Evolutionary conservation across 30 jellyfish, hydroid and myxozoan species (phyloP).

Genomic region (Aurelia sp.): DNA sequence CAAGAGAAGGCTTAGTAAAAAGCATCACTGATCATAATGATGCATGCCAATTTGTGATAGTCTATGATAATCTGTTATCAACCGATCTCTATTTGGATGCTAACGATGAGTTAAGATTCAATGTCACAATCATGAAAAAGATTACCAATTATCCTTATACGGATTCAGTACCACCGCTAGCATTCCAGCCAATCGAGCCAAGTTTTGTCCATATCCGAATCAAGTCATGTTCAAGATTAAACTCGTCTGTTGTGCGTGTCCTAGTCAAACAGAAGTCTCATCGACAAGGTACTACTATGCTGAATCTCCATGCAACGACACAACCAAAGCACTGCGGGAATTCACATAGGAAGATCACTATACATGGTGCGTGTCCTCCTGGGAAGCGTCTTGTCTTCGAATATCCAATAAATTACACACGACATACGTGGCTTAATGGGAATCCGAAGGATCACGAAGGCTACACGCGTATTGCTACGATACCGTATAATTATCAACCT

Average conservation of each 20-base stretch:
- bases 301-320: constrained; percentile 24
- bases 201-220: constrained; percentile 1
- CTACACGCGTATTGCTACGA: constrained; percentile 53
- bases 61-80: constrained; percentile 3
- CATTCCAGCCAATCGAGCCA: constrained; percentile 47
- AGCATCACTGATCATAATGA: background rate
- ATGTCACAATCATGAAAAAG: background rate
- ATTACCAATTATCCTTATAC: background rate
- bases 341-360: constrained; percentile 11
- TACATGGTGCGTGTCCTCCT: constrained; percentile 77
- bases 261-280: constrained; percentile 37
- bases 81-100: constrained; percentile 44
- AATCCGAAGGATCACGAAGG: constrained; percentile 69
- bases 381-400: constrained; percentile 55
- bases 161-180: constrained; percentile 37
- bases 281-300: constrained; percentile 29
- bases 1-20: background rate
- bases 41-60: constrained; percentile 9
- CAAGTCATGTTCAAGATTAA: background rate
- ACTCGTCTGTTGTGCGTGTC: constrained; percentile 10
- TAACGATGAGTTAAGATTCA: constrained; percentile 16
- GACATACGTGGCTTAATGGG: constrained; percentile 51
- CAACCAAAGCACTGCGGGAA: constrained; percentile 47
- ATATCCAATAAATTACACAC: constrained; percentile 41
- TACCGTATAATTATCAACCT: constrained; percentile 90